phyloP scores from a whole-genome alignment of 2,113 vertebrate species.

The Upupa epops region DNA sequence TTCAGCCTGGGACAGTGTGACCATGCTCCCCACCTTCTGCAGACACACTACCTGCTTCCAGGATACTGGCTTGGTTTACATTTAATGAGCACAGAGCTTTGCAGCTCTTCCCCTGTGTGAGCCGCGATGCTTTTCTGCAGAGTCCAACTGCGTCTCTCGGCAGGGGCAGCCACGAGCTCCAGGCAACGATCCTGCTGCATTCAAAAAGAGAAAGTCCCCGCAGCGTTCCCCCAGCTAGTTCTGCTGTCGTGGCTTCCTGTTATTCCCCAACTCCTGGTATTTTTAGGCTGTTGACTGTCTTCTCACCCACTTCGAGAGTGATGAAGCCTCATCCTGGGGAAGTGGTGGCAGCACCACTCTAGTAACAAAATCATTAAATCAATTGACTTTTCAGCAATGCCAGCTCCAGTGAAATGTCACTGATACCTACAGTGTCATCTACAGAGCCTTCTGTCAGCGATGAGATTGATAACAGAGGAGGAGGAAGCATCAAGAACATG shows the following conservation, averaged over 20 bases:
- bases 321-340: not conserved
- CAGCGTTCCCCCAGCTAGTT: not conserved
- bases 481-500: not conserved
- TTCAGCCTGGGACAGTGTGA: accelerated
- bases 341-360: not conserved
- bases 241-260: not conserved
- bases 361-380: conserved; percentile 20
- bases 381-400: not conserved
- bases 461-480: not conserved
- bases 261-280: not conserved
- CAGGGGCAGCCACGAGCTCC: not conserved
- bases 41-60: not conserved
- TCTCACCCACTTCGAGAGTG: not conserved
- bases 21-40: not conserved
- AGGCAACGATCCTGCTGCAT: accelerated
- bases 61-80: accelerated
- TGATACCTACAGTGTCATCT: not conserved
- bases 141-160: accelerated
- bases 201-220: not conserved
- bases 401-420: conserved; percentile 1
- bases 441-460: not conserved
- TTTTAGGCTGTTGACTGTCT: conserved; percentile 9
- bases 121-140: not conserved
- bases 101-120: not conserved
- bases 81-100: not conserved